Base-by-base conservation (phyloP, 2,797 vertebrate species). In the Enoplosus armatus region DNA sequence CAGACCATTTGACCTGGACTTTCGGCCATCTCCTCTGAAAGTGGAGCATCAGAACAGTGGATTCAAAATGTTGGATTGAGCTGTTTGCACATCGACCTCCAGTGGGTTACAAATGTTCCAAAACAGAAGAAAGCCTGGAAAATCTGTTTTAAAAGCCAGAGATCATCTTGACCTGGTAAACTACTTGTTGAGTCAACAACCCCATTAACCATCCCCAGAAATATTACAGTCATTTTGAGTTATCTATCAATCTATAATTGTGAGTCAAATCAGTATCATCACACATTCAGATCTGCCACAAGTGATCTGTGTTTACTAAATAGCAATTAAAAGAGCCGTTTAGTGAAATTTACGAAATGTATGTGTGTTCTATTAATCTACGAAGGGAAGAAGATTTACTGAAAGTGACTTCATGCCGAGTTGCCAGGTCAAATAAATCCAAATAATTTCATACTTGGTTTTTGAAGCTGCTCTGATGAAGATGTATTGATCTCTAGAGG, bases 401-500 rank as follows among this genome's bases (percentile, higher is more conserved):
- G 60, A 73, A 33, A 62, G 64, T 75, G 43, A 83, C 59, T 66
- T 73, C 58, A 74, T 72, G 5, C 6, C 6, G 3, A 39, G 51
- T 4, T 8, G 61, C 64, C 63, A 74, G 16, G 45, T 24, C 0
- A 31, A 76, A 83, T 80, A 66, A 84, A 69, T 88, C 55, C 68
- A 3, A 39, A 68, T 68, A 6, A 48, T 72, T 50, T 65, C 26
- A 68, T 45, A 11, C 35, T 56, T 33, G n/a, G 22, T 72, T 65
- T 80, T 69, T 65, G 48, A 83, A 75, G 68, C 48, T 8, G 18
- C 33, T 78, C 66, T 59, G 51, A 85, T 85, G 69, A 75, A 86
- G 85, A 88, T 20, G 51, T 56, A 82, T 87, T 75, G 35, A 71
- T 79, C 79, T 84, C 84, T 4, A 26, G 81, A 61, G 82, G 62